Evolutionary conservation across 2,113 vertebrate genomes (phyloP), one percentile per base, ranked within the genome.

Genomic region (Dicerorhinus sumatrensis): DNA sequence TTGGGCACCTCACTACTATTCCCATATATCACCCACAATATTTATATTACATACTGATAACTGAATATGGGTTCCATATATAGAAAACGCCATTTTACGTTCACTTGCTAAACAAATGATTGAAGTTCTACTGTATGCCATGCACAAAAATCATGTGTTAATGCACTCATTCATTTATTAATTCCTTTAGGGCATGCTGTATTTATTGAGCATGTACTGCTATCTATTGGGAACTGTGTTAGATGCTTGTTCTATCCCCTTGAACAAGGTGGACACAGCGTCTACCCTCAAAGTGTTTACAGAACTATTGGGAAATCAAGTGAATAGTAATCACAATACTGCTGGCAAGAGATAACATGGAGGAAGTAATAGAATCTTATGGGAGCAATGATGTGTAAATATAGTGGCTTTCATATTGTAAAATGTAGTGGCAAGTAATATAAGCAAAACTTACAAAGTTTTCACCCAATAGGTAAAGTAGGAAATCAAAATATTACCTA

Each of bases 401-500:
- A 51, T n/a, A 84, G 39, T 92, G 63, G 18, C 36, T 81, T 95
- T 95, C 87, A 70, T 73, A 48, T 31, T 76, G 5, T 58, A 94
- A 76, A 94, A 67, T 67, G 80, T 46, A 91, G 29, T 56, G 31
- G 6, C 3, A 60, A 31, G 0, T 79, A 72, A 80, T 91, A 92
- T 76, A 54, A 82, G 72, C 65, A 95, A 93, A 97, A 51, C 1
- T 25, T 93, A 20, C 69, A 94, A 77, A 79, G 13, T 75, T n/a
- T n/a, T n/a, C 20, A 95, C 27, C 23, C 31, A 91, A 86, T 48
- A 63, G 5, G 76, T 86, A 42, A 86, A 69, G 42, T 82, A 86
- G 31, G 33, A 94, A 72, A 62, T 51, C 75, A 95, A 93, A 94
- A 95, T 72, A 54, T 92, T 67, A 70, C 20, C 17, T 93, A 89